Evolutionary conservation across 2,797 vertebrate genomes (phyloP), one percentile per base, ranked within the genome.

Genomic region (Onychomys torridus): DNA sequence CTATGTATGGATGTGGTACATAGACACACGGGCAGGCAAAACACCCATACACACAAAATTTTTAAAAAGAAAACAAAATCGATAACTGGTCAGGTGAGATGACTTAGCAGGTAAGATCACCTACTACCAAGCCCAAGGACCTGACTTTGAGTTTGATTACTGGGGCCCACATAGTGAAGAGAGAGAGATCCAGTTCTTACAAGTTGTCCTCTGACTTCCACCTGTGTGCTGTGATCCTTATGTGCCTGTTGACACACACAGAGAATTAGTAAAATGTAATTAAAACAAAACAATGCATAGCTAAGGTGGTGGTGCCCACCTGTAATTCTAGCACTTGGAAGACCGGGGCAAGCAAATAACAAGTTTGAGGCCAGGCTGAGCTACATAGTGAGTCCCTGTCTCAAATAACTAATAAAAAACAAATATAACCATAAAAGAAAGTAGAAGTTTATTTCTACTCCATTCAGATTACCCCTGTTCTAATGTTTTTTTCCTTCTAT

Each of bases 391-490:
- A 27, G 8, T 23, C 21, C 57, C 40, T 46, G 43, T 40, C 25
- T 59, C 19, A 77, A 89, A 89, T 63, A 52, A 65, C 8, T n/a
- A 37, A 59, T 9, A 25, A 49, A 85, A 61, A 49, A 69, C 0
- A 32, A 37, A n/a, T 10, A 59, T 49, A 96, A 32, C 37, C 96
- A 5, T 94, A 93, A 75, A 82, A 55, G 59, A 81, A 95, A 96
- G 29, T 86, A 91, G n/a, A 94, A 46, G 61, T 88, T 93, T 91
- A 81, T 94, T 94, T 95, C 57, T 23, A 67, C 82, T 93, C 29
- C 17, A 82, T 91, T 89, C 49, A 89, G 14, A 86, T 90, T 95
- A 82, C 3, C 19, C 16, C 8, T 90, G 5, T 92, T 95, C 29
- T 63, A 14, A 43, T 29, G 83, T 78, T 82, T 81, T 81, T 55